These are phyloP conservation scores for Wasmannia auropunctata DNA, from an alignment of 1,140 invertebrate genomes.

Conservation along the genomic window DNA sequence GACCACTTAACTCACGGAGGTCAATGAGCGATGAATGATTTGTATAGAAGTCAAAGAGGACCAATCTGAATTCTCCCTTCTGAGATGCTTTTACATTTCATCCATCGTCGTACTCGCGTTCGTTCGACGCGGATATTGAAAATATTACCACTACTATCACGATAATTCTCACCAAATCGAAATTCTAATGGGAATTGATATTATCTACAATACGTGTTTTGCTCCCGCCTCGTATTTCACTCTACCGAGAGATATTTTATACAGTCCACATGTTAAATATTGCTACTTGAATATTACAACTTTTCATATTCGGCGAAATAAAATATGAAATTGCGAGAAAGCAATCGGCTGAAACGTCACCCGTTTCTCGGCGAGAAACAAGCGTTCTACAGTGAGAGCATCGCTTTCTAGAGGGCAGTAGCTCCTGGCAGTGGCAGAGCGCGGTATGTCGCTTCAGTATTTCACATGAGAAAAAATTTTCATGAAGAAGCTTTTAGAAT, in stretches of 20 bases:
- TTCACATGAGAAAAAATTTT: not conserved
- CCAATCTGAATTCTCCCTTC: slow-evolving; percentile 17
- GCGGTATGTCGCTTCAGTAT: not conserved
- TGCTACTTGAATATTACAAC: not conserved
- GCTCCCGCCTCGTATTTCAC: not conserved
- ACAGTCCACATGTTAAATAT: not conserved
- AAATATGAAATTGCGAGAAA: not conserved
- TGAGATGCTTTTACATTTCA: not conserved
- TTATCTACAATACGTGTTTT: not conserved
- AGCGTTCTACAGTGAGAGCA: not conserved
- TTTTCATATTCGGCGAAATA: not conserved
- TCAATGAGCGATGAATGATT: slow-evolving; percentile 46
- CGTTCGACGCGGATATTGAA: not conserved
- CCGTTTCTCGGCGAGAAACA: not conserved
- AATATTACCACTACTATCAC: not conserved
- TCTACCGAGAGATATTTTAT: not conserved
- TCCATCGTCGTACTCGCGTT: not conserved
- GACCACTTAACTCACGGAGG: slow-evolving; percentile 23
- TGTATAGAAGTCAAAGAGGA: slow-evolving; percentile 12
- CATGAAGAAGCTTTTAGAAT: not conserved
- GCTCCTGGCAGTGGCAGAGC: not conserved
- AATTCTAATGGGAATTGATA: not conserved
- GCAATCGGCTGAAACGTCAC: not conserved
- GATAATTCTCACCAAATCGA: not conserved
- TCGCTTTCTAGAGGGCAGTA: slow-evolving; percentile 64